These are phyloP conservation scores for Anastatus disparis DNA, from an alignment of 1,140 invertebrate species.

Conservation along the genomic window DNA sequence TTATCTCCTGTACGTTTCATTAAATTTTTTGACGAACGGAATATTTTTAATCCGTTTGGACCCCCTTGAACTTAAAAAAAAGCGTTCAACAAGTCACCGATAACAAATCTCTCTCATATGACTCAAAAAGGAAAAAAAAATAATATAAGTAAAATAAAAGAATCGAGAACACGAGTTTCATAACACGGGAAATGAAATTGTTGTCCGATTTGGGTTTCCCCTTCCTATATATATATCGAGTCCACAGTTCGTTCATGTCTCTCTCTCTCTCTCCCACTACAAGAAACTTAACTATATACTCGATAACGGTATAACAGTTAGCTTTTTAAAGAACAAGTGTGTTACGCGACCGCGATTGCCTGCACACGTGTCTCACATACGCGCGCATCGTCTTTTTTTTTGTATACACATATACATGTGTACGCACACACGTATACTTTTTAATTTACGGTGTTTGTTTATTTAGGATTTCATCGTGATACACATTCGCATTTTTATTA, in stretches of 20 bases:
- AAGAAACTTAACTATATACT: no score
- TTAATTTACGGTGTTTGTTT: no score
- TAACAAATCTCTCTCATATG: background rate
- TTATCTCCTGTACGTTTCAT: no score
- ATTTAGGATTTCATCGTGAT: no score
- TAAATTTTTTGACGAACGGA: background rate
- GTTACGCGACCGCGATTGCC: slow-evolving; percentile 47
- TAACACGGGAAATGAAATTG: slow-evolving; percentile 11
- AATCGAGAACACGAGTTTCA: background rate
- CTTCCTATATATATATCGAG: background rate
- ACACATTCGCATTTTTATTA: no score
- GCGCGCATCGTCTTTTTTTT: background rate
- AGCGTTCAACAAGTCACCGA: background rate
- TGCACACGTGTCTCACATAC: slow-evolving; percentile 44
- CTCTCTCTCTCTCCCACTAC: background rate
- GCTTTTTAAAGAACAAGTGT: slow-evolving; percentile 34
- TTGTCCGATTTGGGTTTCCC: slow-evolving; percentile 14
- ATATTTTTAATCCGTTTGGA: background rate
- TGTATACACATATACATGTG: no score
- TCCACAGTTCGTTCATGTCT: no score
- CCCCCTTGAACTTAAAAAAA: background rate
- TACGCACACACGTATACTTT: no score
- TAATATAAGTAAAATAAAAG: no score
- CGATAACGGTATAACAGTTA: slow-evolving; percentile 33
- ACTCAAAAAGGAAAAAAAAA: no score